Conservation (phyloP, 2,888 invertebrate species). For the Heliconius hortense region DNA sequence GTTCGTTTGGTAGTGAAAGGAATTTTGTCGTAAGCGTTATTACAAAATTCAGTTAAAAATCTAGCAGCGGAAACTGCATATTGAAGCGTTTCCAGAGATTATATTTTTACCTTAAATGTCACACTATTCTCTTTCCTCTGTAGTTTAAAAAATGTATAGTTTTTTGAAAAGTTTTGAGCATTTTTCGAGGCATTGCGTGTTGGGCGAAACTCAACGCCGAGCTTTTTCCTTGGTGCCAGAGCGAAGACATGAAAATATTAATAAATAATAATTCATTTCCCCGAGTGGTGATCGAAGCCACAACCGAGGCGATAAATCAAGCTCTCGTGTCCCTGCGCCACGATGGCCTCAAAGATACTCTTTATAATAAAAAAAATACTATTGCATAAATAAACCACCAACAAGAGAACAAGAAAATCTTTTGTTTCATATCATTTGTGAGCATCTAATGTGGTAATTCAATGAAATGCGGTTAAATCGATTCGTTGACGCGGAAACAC, state of each 20-base stretch:
- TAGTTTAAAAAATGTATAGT: constrained; percentile 11
- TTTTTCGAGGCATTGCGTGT: too few relatives aligned
- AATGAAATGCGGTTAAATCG: constrained; percentile 18
- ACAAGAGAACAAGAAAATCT: not conserved
- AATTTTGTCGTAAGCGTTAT: constrained; percentile 23
- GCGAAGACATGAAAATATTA: too few relatives aligned
- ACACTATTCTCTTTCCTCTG: constrained; percentile 10
- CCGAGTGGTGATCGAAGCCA: too few relatives aligned
- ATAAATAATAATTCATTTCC: too few relatives aligned
- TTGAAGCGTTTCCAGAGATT: constrained; percentile 30
- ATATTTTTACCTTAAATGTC: constrained; percentile 26
- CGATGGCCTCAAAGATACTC: not conserved
- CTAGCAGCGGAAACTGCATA: constrained; percentile 28
- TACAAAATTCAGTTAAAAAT: constrained; percentile 32
- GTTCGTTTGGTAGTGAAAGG: constrained; percentile 6
- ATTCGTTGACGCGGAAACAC: constrained; percentile 27
- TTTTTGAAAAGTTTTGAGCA: not conserved
- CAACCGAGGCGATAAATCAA: too few relatives aligned
- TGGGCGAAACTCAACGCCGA: too few relatives aligned
- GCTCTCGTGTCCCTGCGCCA: too few relatives aligned
- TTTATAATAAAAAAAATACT: not conserved
- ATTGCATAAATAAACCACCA: not conserved
- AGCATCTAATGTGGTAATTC: constrained; percentile 14
- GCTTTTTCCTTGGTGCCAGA: too few relatives aligned
- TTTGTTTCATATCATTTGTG: constrained; percentile 2